Evolutionary conservation across 92 coral and sea anemone species (phyloP).

Genomic region (Heteractis magnifica): DNA sequence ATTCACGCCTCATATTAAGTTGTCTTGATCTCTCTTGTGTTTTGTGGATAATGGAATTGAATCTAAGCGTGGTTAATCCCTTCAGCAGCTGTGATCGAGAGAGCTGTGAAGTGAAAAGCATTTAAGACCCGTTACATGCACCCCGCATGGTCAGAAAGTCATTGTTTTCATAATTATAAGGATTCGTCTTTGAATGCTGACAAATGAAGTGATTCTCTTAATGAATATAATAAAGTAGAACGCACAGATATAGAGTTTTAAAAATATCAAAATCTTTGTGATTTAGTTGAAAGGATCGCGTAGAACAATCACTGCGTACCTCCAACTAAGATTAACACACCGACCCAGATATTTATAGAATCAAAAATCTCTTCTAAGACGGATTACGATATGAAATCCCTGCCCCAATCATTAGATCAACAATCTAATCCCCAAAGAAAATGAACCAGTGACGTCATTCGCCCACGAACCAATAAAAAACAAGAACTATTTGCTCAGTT

Average conservation of each 20-base stretch:
- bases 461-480: neutral
- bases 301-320: neutral
- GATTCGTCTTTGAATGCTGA: neutral
- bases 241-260: neutral
- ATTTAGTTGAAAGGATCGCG: neutral
- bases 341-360: neutral
- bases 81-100: neutral
- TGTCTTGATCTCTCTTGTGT: neutral
- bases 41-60: neutral
- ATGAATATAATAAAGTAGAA: neutral
- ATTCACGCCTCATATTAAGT: neutral
- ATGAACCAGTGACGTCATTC: neutral
- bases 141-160: neutral
- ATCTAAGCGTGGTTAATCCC: neutral
- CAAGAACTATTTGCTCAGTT: neutral
- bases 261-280: neutral
- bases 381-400: neutral
- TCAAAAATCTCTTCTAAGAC: neutral
- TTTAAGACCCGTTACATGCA: neutral
- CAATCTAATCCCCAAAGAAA: neutral
- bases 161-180: neutral
- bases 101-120: neutral
- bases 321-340: neutral
- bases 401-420: neutral
- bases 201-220: neutral